These are phyloP conservation scores for Danio choprae DNA, from an alignment of 2,797 vertebrate genomes.

Conservation along the genomic window DNA sequence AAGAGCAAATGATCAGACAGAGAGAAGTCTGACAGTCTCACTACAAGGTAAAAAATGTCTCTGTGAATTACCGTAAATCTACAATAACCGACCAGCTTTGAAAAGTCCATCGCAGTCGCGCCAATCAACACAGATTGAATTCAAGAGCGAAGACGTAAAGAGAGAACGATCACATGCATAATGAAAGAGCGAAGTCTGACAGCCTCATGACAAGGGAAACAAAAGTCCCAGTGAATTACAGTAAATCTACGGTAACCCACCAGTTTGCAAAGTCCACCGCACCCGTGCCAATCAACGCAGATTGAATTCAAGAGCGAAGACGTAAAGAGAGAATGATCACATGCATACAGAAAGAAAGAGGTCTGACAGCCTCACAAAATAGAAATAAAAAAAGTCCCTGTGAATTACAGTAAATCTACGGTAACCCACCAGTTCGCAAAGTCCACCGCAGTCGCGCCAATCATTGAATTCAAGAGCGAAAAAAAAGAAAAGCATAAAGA, in stretches of 20 bases:
- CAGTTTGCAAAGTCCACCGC: conserved; percentile 77
- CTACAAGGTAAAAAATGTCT: too few relatives aligned
- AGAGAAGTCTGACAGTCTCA: conserved; percentile 47
- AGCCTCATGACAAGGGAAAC: conserved; percentile 7
- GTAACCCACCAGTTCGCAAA: conserved; percentile 69
- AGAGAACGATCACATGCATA: conserved; percentile 18
- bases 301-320: conserved; percentile 32
- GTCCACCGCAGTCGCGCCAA: conserved; percentile 74
- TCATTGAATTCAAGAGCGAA: conserved; percentile 56
- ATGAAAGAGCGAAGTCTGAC: conserved; percentile 41
- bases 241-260: conserved; percentile 1
- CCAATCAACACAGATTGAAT: conserved; percentile 72
- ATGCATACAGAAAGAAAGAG: neutral
- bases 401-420: conserved; percentile 35
- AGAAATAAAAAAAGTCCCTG: conserved; percentile 1
- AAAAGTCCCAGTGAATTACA: conserved; percentile 40
- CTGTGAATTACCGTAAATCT: conserved; percentile 42
- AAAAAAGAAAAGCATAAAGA: neutral
- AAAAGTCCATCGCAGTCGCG: conserved; percentile 75
- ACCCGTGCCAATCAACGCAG: conserved; percentile 73
- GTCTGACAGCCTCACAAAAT: too few relatives aligned
- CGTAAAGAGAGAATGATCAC: conserved; percentile 30
- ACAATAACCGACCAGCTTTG: conserved; percentile 62
- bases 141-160: conserved; percentile 26
- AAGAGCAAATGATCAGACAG: conserved; percentile 19